Conservation (phyloP, 2,797 vertebrate species). For the Enteromius unitaeniatus region DNA sequence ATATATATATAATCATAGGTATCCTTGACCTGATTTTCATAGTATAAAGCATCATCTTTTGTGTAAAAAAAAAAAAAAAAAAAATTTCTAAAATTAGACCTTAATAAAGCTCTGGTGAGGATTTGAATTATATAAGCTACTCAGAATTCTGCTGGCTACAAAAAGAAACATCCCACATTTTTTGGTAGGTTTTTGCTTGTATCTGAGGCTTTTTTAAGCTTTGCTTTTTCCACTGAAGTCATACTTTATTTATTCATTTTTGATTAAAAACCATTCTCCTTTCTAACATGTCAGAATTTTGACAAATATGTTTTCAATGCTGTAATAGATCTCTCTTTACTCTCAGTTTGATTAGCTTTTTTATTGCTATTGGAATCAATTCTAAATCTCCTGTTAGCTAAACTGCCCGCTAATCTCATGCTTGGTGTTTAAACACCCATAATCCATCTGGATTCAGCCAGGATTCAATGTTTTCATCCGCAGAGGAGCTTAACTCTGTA, state of each 20-base stretch:
- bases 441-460: conserved; percentile 37
- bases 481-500: conserved; percentile 34
- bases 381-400: conserved; percentile 27
- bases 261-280: not conserved
- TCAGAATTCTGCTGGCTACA: not conserved
- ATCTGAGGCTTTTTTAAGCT: not conserved
- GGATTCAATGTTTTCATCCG: conserved; percentile 21
- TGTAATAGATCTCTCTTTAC: not conserved
- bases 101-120: not conserved
- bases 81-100: not conserved
- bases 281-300: not conserved
- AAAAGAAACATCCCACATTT: not conserved
- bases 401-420: conserved; percentile 44
- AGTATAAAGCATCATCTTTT: not conserved
- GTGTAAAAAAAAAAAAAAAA: not conserved
- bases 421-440: conserved; percentile 45
- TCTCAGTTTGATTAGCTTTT: conserved; percentile 45
- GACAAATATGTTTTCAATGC: conserved; percentile 1
- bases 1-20: no score
- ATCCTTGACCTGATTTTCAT: no score
- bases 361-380: conserved; percentile 16
- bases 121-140: not conserved
- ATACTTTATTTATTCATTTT: not conserved
- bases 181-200: not conserved
- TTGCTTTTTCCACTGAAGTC: not conserved